These are phyloP conservation scores for Psilopogon haemacephalus DNA, from an alignment of 2,113 vertebrate species.

Conservation along the genomic window DNA sequence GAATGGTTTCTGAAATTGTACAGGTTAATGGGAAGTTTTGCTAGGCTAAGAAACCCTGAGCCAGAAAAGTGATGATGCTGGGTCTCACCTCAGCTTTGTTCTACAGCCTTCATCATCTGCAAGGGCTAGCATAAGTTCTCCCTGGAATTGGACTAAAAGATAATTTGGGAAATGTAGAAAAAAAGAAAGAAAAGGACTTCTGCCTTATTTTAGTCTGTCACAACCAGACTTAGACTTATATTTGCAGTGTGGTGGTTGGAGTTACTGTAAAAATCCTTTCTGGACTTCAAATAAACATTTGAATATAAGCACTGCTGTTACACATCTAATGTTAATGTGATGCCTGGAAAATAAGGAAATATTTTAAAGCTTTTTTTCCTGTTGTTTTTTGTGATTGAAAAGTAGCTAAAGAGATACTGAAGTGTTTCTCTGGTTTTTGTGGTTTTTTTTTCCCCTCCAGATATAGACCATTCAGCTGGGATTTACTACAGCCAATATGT, in stretches of 20 bases:
- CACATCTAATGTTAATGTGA: neutral
- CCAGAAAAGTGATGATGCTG: neutral
- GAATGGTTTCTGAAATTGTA: neutral
- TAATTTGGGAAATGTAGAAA: neutral
- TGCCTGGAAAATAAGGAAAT: neutral
- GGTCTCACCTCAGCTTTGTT: neutral
- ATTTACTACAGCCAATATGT: conserved; percentile 76
- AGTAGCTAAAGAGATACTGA: neutral
- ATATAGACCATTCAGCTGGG: conserved; percentile 21
- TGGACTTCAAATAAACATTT: neutral
- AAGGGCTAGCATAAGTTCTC: neutral
- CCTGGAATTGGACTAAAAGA: neutral
- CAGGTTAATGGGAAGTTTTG: neutral
- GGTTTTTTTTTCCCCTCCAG: neutral
- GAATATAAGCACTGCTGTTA: neutral
- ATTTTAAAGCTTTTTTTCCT: neutral
- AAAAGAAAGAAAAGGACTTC: neutral
- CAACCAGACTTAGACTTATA: neutral
- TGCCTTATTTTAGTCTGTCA: neutral
- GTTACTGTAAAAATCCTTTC: neutral
- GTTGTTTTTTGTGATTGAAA: neutral
- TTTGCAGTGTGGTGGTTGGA: neutral
- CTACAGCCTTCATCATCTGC: neutral
- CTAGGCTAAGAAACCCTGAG: neutral
- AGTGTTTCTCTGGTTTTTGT: neutral